Evolutionary conservation across 2,888 invertebrate genomes (phyloP).

Genomic region (Timandra comae): DNA sequence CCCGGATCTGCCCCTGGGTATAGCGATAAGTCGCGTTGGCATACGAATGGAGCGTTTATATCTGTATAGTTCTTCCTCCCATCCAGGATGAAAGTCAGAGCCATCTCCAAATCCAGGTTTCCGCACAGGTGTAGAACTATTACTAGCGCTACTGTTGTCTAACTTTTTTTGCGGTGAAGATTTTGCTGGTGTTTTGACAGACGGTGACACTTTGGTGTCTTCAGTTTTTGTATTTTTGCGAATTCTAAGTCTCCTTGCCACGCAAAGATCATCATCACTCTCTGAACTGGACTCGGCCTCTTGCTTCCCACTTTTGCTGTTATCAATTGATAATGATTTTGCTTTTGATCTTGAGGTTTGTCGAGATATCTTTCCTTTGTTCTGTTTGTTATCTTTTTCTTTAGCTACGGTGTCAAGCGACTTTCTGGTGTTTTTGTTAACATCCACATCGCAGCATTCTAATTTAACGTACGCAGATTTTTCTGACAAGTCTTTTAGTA

Average conservation of each 20-base stretch:
- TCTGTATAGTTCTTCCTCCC: conserved; percentile 89
- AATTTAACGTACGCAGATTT: conserved; percentile 69
- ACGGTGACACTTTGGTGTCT: conserved; percentile 36
- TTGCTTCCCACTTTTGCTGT: conserved; percentile 49
- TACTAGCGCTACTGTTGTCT: conserved; percentile 48
- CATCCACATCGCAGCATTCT: conserved; percentile 67
- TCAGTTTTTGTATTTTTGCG: conserved; percentile 72
- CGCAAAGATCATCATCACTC: conserved; percentile 57
- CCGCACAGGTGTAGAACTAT: conserved; percentile 49
- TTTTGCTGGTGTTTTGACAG: conserved; percentile 49
- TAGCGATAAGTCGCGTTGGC: conserved; percentile 87
- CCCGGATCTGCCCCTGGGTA: conserved; percentile 81
- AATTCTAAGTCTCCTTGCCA: conserved; percentile 58
- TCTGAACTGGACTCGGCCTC: conserved; percentile 54
- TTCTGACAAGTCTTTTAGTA: conserved; percentile 64
- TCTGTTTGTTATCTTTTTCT: conserved; percentile 49
- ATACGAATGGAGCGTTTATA: conserved; percentile 89
- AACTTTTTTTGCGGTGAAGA: conserved; percentile 51
- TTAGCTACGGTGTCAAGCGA: conserved; percentile 47
- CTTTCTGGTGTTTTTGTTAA: conserved; percentile 56
- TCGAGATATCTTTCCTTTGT: conserved; percentile 43
- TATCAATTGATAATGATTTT: conserved; percentile 46
- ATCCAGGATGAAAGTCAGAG: conserved; percentile 84
- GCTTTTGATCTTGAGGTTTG: conserved; percentile 44
- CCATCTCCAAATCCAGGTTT: conserved; percentile 83